phyloP scores from a whole-genome alignment of 2,888 invertebrate genomes.

The Sphaerophoria rueppellii region DNA sequence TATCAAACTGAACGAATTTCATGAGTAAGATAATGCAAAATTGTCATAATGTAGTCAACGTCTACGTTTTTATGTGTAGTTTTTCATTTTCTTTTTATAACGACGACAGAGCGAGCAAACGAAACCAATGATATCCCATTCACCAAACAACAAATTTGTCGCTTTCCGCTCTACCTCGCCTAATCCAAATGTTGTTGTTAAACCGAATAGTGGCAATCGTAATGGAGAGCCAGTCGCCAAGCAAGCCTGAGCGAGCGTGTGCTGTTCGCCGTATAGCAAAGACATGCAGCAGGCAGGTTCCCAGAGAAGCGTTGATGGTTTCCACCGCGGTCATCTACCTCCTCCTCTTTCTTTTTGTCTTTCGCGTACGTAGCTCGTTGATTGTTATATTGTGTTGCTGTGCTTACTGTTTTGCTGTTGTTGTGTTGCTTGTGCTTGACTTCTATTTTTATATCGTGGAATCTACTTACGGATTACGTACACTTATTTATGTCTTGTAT shows the following conservation, averaged over 20 bases:
- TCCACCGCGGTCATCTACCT: constrained; percentile 72
- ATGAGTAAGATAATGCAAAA: neutral
- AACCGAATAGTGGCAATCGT: constrained; percentile 38
- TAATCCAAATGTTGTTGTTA: constrained; percentile 32
- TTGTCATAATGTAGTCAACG: neutral
- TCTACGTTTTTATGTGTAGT: constrained; percentile 25
- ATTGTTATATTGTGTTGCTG: constrained; percentile 58
- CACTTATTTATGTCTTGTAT: constrained; percentile 16
- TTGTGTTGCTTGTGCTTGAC: constrained; percentile 59
- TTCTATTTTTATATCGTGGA: constrained; percentile 65
- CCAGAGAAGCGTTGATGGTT: constrained; percentile 51
- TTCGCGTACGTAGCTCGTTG: constrained; percentile 58
- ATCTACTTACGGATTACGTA: constrained; percentile 60
- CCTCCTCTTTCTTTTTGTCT: constrained; percentile 68
- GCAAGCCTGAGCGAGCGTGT: constrained; percentile 1
- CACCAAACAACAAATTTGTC: constrained; percentile 27
- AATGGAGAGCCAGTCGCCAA: constrained; percentile 13
- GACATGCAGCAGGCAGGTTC: constrained; percentile 45
- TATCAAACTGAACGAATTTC: too few relatives aligned
- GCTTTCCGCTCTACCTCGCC: constrained; percentile 22
- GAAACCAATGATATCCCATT: constrained; percentile 27
- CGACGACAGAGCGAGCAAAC: constrained; percentile 13
- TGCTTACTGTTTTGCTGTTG: constrained; percentile 57
- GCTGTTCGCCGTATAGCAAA: constrained; percentile 16
- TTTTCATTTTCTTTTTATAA: constrained; percentile 36